phyloP scores from a whole-genome alignment of 2,888 invertebrate genomes.

The Belgica antarctica region DNA sequence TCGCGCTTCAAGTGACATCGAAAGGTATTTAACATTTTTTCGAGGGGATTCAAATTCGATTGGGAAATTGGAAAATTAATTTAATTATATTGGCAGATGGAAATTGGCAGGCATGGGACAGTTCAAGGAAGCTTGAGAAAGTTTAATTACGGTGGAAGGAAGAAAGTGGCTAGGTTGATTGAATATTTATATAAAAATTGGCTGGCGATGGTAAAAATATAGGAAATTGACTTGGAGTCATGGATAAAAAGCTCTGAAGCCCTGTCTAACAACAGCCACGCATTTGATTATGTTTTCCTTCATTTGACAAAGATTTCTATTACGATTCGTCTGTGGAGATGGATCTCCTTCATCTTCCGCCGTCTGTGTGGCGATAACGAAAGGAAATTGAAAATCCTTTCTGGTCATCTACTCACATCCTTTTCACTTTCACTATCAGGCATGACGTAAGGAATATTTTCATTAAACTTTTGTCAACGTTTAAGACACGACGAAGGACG shows the following conservation, averaged over 20 bases:
- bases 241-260: no score
- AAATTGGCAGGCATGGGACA: neutral
- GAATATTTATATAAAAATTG: slow-evolving; percentile 14
- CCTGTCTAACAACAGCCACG: no score
- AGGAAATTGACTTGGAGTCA: neutral
- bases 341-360: neutral
- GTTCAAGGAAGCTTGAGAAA: slow-evolving; percentile 33
- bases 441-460: slow-evolving; percentile 17
- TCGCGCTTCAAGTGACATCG: slow-evolving; percentile 34
- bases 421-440: neutral
- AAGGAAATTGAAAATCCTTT: slow-evolving; percentile 37
- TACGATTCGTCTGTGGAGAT: neutral
- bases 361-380: neutral
- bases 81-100: slow-evolving; percentile 23
- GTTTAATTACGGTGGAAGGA: slow-evolving; percentile 31
- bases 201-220: neutral
- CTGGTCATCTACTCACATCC: slow-evolving; percentile 21
- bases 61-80: slow-evolving; percentile 41
- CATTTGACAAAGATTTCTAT: neutral
- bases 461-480: slow-evolving; percentile 37
- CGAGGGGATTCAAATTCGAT: slow-evolving; percentile 19
- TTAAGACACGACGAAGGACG: neutral
- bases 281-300: neutral
- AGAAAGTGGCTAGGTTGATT: no score
- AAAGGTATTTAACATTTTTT: slow-evolving; percentile 35